A percentile compares a stretch with the other conserved stretches of the same genome.
These are phyloP conservation scores for Azemiops feae DNA, from an alignment of 2,113 vertebrate species.

Conservation along the genomic window DNA sequence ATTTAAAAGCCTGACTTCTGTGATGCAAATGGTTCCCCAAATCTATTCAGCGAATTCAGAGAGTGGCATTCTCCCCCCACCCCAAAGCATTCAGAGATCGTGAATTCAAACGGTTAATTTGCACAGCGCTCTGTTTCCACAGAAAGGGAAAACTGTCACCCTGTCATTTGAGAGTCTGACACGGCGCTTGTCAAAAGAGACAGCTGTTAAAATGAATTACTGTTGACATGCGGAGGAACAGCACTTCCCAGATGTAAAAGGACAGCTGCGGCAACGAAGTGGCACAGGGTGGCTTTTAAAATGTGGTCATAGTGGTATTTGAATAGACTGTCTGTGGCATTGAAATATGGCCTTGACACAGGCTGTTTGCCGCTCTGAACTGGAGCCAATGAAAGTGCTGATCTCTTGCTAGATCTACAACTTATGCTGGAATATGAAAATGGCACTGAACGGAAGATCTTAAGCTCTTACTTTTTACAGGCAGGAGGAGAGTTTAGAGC, in stretches of 20 bases:
- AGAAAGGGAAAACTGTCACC: conserved; percentile 76
- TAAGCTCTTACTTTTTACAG: conserved; percentile 55
- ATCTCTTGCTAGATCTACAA: conserved; percentile 61
- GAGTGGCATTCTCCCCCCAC: background rate
- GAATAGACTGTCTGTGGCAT: conserved; percentile 67
- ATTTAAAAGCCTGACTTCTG: conserved; percentile 14
- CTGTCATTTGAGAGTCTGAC: conserved; percentile 77
- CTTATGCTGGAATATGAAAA: conserved; percentile 59
- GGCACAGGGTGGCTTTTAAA: conserved; percentile 75
- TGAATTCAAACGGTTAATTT: conserved; percentile 74
- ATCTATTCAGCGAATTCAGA: conserved; percentile 32
- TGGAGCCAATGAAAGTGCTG: conserved; percentile 65
- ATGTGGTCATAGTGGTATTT: conserved; percentile 72
- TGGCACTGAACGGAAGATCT: conserved; percentile 39
- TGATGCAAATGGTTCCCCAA: conserved; percentile 40
- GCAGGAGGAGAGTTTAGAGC: conserved; percentile 53
- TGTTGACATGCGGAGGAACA: conserved; percentile 73
- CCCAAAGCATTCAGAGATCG: conserved; percentile 39
- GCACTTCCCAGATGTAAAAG: conserved; percentile 79
- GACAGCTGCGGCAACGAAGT: conserved; percentile 79
- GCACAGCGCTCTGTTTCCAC: conserved; percentile 66
- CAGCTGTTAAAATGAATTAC: conserved; percentile 84
- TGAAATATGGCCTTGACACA: conserved; percentile 70
- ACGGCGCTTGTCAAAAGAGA: conserved; percentile 82
- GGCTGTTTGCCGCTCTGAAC: conserved; percentile 57